Evolutionary conservation across 2,888 invertebrate species (phyloP), one percentile per base, ranked within the genome.

Genomic region (Hesperia comma): DNA sequence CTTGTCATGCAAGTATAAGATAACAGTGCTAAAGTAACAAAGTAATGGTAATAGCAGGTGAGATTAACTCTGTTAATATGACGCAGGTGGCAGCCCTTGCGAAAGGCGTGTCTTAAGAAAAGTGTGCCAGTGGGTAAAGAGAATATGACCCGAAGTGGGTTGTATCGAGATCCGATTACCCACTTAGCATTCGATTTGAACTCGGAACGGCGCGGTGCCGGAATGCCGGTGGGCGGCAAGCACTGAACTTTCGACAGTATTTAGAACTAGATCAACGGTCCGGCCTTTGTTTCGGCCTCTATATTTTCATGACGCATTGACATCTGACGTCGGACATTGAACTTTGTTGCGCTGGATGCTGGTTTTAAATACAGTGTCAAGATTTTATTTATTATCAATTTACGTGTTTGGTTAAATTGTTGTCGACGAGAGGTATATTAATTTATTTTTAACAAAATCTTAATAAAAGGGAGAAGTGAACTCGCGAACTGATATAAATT

Each of bases 81-180:
- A 37, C 0, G 1, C 10, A 37, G 17, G 43, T 46, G 55, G n/a
- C 63, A 63, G 58, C 51, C 58, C 63, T 71, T 78, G 66, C 76
- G 79, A 81, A 80, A 81, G 82, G 76, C 72, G 77, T 74, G 68
- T 66, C 66, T 53, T 21, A 21, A 51, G 17, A 69, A 71, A 79
- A 76, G 68, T 74, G 69, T 79, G 81, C 74, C 77, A 80, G 74
- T 78, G 74, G 80, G 79, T 79, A 72, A 76, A 60, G 70, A 72
- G 72, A 70, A 68, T 70, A 68, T 53, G 70, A 63, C 63, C 66
- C 72, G 46, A 68, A 60, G 61, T 54, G 61, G 62, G 63, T 68
- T 69, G 54, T 37, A 37, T 33, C 46, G 55, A 67, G 69, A 67
- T 58, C 69, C 68, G 71, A 64, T 70, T 68, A 69, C 73, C 74